phyloP scores from a whole-genome alignment of 1,140 invertebrate genomes.

The silkworm (Bombyx mori) region DNA sequence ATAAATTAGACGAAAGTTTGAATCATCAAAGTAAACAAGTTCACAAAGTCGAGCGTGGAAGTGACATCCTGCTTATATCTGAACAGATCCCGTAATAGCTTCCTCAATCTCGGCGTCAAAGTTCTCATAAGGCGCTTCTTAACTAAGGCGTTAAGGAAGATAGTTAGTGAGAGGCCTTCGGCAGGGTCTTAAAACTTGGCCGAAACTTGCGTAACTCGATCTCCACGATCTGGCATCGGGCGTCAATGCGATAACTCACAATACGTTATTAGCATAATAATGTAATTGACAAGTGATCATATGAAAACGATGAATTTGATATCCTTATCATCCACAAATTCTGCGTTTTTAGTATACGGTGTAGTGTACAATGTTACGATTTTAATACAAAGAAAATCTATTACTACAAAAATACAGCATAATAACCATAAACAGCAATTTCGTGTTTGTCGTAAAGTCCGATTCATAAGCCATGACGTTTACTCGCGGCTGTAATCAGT shows the following conservation, averaged over 20 bases:
- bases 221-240: conserved; percentile 47
- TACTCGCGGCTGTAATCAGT: conserved; percentile 43
- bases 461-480: conserved; percentile 53
- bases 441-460: conserved; percentile 34
- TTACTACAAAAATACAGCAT: neutral
- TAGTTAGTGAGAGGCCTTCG: conserved; percentile 68
- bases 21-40: conserved; percentile 64
- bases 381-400: too few relatives aligned
- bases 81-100: conserved; percentile 67
- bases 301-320: too few relatives aligned
- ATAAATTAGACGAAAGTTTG: conserved; percentile 52
- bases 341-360: neutral
- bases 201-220: conserved; percentile 65
- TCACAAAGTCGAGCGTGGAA: conserved; percentile 63
- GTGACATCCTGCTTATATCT: conserved; percentile 68
- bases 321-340: too few relatives aligned
- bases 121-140: conserved; percentile 68
- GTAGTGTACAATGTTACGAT: too few relatives aligned
- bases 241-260: conserved; percentile 56
- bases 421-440: conserved; percentile 13
- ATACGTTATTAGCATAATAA: conserved; percentile 60
- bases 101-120: conserved; percentile 67
- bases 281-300: conserved; percentile 17
- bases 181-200: conserved; percentile 66
- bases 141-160: conserved; percentile 69